Evolutionary conservation across 2,888 invertebrate genomes (phyloP).

Genomic region (Dryadula phaetusa): DNA sequence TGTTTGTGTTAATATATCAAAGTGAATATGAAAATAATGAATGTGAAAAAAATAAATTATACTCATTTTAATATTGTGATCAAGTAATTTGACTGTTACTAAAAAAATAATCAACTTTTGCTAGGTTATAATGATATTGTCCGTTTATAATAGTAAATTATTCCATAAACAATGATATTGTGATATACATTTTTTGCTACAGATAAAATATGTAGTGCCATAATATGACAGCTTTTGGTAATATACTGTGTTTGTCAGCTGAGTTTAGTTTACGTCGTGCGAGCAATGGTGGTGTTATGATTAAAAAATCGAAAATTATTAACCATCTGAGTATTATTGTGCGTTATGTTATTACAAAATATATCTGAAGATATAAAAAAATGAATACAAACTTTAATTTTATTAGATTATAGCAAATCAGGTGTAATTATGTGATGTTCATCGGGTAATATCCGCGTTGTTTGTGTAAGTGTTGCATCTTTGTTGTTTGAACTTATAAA

Average conservation of each 20-base stretch:
- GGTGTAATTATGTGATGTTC: conserved; percentile 31
- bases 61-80: too few species aligned
- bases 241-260: conserved; percentile 50
- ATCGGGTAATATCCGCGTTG: conserved; percentile 33
- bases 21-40: too few species aligned
- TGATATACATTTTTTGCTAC: neutral
- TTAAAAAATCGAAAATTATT: conserved; percentile 47
- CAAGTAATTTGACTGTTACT: too few species aligned
- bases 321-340: conserved; percentile 51
- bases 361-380: conserved; percentile 16
- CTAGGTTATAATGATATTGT: too few species aligned
- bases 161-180: neutral
- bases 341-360: conserved; percentile 47
- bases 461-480: conserved; percentile 72
- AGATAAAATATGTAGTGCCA: conserved; percentile 7
- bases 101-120: too few species aligned
- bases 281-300: conserved; percentile 76
- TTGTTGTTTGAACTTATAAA: conserved; percentile 76
- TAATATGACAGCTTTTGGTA: conserved; percentile 7
- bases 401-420: conserved; percentile 23
- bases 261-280: conserved; percentile 55
- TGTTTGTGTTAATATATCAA: too few species aligned
- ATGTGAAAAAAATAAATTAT: too few species aligned
- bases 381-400: conserved; percentile 26
- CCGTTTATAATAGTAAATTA: too few species aligned